A percentile compares a stretch with the other conserved stretches of the same genome.
Conservation (phyloP, 1,140 invertebrate species). For the Whitmania pigra region DNA sequence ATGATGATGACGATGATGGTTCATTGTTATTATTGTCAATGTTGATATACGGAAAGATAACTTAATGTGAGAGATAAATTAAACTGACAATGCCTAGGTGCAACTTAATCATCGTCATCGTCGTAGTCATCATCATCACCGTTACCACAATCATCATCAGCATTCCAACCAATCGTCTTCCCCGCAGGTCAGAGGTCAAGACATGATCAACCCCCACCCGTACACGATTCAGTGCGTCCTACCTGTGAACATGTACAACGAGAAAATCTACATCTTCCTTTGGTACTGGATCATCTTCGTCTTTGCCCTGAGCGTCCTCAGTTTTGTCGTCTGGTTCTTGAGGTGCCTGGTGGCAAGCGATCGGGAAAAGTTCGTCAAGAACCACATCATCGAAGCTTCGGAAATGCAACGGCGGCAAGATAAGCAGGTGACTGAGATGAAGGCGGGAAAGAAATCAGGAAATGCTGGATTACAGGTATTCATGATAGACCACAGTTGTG, state of each 20-base stretch:
- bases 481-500: too few species aligned
- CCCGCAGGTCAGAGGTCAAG: conserved; percentile 24
- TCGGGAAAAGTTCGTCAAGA: conserved; percentile 37
- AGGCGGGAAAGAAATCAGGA: too few species aligned
- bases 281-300: conserved; percentile 50
- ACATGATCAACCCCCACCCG: conserved; percentile 23
- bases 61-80: too few species aligned
- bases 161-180: conserved; percentile 13
- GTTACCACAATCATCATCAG: not conserved
- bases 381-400: conserved; percentile 28
- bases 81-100: not conserved
- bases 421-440: not conserved
- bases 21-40: too few species aligned
- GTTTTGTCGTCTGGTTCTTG: conserved; percentile 37
- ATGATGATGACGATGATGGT: not conserved
- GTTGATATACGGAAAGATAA: too few species aligned
- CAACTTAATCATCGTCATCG: not conserved
- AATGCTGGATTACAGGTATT: too few species aligned
- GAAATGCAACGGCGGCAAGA: not conserved
- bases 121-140: not conserved
- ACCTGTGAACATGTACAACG: conserved; percentile 27
- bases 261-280: conserved; percentile 38
- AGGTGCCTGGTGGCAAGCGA: conserved; percentile 24
- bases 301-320: conserved; percentile 42
- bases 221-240: conserved; percentile 27